Conservation (phyloP, 2,888 invertebrate species). For the Leucania comma region DNA sequence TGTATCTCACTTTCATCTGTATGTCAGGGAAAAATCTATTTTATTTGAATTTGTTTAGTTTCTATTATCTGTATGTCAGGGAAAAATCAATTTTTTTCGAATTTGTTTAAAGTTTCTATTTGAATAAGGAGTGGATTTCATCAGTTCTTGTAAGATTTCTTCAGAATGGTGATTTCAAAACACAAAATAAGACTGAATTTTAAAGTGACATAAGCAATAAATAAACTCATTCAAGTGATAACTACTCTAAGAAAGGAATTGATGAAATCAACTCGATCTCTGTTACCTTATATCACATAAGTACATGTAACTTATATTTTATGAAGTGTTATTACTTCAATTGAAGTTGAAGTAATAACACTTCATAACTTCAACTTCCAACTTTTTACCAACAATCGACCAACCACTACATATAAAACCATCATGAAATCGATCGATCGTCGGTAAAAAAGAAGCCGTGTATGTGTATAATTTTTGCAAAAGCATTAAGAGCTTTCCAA, state of each 20-base stretch:
- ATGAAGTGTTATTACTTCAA: too few relatives aligned
- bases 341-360: too few relatives aligned
- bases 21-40: constrained; percentile 6
- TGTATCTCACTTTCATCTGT: constrained; percentile 13
- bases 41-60: constrained; percentile 15
- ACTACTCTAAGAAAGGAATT: not conserved
- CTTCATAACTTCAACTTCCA: too few relatives aligned
- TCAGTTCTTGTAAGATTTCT: not conserved
- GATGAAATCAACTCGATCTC: constrained; percentile 35
- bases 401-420: too few relatives aligned
- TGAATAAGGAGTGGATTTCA: constrained; percentile 27
- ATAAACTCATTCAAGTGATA: constrained; percentile 9
- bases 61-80: constrained; percentile 14
- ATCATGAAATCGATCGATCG: too few relatives aligned
- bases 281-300: not conserved
- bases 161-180: not conserved
- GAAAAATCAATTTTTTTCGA: constrained; percentile 13
- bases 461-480: not conserved
- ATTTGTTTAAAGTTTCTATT: constrained; percentile 21
- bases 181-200: constrained; percentile 44
- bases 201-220: constrained; percentile 20
- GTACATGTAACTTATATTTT: too few relatives aligned
- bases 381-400: too few relatives aligned
- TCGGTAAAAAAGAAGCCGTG: too few relatives aligned
- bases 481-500: not conserved